Conservation (phyloP, 2,888 invertebrate genomes). For the Psylliodes chrysocephalus region DNA sequence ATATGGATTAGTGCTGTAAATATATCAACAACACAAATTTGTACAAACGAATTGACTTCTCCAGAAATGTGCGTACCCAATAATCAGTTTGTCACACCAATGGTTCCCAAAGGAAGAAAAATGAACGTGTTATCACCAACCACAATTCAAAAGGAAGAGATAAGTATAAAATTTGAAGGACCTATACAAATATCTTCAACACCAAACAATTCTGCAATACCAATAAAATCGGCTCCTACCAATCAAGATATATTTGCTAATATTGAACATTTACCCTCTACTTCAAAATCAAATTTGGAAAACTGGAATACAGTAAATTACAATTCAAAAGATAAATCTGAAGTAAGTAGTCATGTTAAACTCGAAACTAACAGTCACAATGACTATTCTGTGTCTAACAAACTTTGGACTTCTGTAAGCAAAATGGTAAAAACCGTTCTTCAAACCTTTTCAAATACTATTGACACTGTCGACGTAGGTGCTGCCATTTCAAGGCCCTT, state of each 20-base stretch:
- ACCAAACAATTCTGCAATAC: slow-evolving; percentile 35
- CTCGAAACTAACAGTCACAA: neutral
- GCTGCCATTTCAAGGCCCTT: slow-evolving; percentile 14
- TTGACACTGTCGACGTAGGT: slow-evolving; percentile 13
- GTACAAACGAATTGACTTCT: neutral
- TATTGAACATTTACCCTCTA: slow-evolving; percentile 6
- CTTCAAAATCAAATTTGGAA: slow-evolving; percentile 21
- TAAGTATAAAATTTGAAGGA: slow-evolving; percentile 38
- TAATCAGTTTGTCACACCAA: slow-evolving; percentile 28
- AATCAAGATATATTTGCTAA: slow-evolving; percentile 26
- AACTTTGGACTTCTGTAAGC: slow-evolving; percentile 36
- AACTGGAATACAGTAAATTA: neutral
- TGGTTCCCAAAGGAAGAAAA: slow-evolving; percentile 35
- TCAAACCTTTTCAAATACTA: slow-evolving; percentile 22
- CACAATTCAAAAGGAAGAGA: slow-evolving; percentile 23
- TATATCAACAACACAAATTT: slow-evolving; percentile 22
- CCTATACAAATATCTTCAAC: slow-evolving; percentile 44
- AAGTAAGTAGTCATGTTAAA: neutral
- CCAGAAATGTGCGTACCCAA: neutral
- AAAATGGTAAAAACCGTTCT: slow-evolving; percentile 36
- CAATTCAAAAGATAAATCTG: neutral
- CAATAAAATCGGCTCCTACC: slow-evolving; percentile 27
- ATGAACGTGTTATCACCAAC: slow-evolving; percentile 41
- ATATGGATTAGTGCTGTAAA: slow-evolving; percentile 39
- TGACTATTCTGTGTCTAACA: slow-evolving; percentile 16